Base-by-base conservation (phyloP, 1,140 invertebrate species). In the Cyclina sinensis region DNA sequence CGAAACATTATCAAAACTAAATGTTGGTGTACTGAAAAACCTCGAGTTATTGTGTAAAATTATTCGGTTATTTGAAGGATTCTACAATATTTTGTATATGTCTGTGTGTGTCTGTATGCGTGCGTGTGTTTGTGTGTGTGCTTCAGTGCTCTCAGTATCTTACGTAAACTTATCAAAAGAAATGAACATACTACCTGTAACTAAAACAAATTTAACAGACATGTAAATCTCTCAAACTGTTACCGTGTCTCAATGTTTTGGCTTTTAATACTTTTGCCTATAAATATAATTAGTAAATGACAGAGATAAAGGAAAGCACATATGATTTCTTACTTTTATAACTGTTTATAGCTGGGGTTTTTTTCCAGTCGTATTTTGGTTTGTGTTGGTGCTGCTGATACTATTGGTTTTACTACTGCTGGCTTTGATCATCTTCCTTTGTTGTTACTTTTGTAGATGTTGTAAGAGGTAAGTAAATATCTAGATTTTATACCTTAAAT, bases 391-490 rank as follows among this genome's bases (percentile, higher is more conserved):
- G 9, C n/a, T 84, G 39, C 9, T 74, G 35, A 73, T 84, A 21
- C 68, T 84, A 18, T 24, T 84, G 30, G 32, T 84, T 21, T 35
- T 84, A 24, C 11, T 74, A 48, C 46, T 84, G 32, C 51, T 84
- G 48, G 27, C 48, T 11, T 35, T 84, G 18, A 24, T 84, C 24
- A 54, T 84, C n/a, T 84, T 84, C 68, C 43, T 74, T 1, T 84
- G 82, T 43, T 84, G 82, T 43, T 84, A 84, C 43, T 84, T 84
- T 46, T 84, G 82, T 54, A 70, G 46, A 37, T 84, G 82, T 21
- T 83, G 76, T 48, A 90, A 81, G 62, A n/a, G 51, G 76, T 76
- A 62, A 70, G n/a, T n/a, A n/a, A n/a, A n/a, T n/a, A n/a, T n/a
- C n/a, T n/a, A n/a, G n/a, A n/a, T n/a, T n/a, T n/a, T n/a, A n/a